Base-by-base conservation (phyloP, 2,113 vertebrate species). In the Columba livia region DNA sequence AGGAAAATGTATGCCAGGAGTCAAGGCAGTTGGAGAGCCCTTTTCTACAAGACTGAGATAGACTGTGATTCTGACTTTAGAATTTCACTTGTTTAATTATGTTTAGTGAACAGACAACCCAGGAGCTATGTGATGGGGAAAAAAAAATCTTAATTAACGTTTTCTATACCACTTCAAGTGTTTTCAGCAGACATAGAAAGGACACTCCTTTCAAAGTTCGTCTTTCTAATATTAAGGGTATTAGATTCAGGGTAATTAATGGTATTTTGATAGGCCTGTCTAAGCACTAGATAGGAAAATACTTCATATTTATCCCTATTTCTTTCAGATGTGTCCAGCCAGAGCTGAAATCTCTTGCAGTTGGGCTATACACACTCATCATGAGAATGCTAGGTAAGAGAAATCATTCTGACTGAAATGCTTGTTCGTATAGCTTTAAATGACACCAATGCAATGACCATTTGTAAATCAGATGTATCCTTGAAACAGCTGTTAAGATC, bases 291-390 rank as follows among this genome's bases (percentile, higher is more conserved):
- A 9, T 9, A 61, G 24, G 19, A 26, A 88, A 73, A 10, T 58
- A 23, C 11, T 21, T 84, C 42, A 88, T 14, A 29, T 2, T 67
- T 60, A 21, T 56, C 28, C 8, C 15, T 90, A 15, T 71, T 84
- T 89, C 69, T 98, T 97, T 64, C 97, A 99, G 99, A 88, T 98
- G 97, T 40, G 98, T 99, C 70, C 84, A 97, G 26, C 98, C 98
- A 74, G 98, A 99, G 71, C 51, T 99, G 40, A 99, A 99, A 96
- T 98, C 99, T 21, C 98, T 99, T 29, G 99, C 99, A 0, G 83
- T 99, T 73, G 99, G 99, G 38, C 97, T 99, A 1, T 96, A 98
- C 60, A 79, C 97, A 4, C 97, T 99, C 65, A 12, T 86, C 25
- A 92, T 98, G 19, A 98, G 99, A 94, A 62, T 85, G 34, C 87